Percentiles rank a stretch among this genome's conserved stretches.
These are phyloP conservation scores for Typhlichthys eigenmanni DNA, from an alignment of 2,797 vertebrate genomes.

Conservation along the genomic window DNA sequence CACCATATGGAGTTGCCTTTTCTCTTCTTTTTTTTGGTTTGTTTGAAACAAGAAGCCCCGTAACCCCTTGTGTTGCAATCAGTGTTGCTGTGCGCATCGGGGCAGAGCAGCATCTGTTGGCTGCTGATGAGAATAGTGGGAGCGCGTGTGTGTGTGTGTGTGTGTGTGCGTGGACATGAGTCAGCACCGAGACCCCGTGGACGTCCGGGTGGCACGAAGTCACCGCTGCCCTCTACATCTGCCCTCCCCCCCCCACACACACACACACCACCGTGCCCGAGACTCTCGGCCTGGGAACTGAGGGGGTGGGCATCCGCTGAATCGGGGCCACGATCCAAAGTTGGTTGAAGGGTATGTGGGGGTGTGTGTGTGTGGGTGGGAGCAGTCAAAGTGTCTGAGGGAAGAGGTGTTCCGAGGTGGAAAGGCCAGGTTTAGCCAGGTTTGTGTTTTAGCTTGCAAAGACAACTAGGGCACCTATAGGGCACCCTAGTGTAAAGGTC, in stretches of 20 bases:
- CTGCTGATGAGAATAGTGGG: constrained; percentile 22
- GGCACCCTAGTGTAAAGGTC: too few species aligned
- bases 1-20: too few species aligned
- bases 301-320: constrained; percentile 23
- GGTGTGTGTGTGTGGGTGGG: neutral
- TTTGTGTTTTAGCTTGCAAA: too few species aligned
- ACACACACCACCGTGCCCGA: neutral
- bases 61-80: constrained; percentile 20
- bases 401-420: too few species aligned
- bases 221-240: constrained; percentile 48
- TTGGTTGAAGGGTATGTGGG: constrained; percentile 51
- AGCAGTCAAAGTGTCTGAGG: neutral
- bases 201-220: constrained; percentile 46
- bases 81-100: constrained; percentile 1
- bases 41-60: constrained; percentile 1
- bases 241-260: constrained; percentile 31
- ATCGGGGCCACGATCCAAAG: constrained; percentile 35
- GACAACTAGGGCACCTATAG: too few species aligned
- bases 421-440: too few species aligned
- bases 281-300: constrained; percentile 24
- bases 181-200: constrained; percentile 42
- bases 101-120: constrained; percentile 48
- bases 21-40: neutral
- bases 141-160: constrained; percentile 39
- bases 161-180: constrained; percentile 35